A percentile compares a stretch with the other conserved stretches of the same genome.
These are phyloP conservation scores for Antechinus flavipes DNA, from an alignment of 2,113 vertebrate genomes.

Conservation along the genomic window DNA sequence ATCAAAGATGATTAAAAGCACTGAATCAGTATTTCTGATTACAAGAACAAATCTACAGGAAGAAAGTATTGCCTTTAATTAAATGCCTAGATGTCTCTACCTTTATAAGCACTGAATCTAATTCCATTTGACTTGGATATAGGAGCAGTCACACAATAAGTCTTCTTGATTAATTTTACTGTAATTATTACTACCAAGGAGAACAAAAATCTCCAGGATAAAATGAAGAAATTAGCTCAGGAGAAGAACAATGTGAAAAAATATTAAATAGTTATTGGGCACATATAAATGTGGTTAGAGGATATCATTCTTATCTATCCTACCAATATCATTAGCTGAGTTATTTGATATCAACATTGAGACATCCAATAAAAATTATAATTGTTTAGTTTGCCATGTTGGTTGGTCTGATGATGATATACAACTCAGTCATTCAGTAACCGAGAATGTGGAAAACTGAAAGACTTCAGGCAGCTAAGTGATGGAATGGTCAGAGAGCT, in stretches of 20 bases:
- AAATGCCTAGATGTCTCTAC: neutral
- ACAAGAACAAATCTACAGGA: slow-evolving; percentile 15
- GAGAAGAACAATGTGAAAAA: neutral
- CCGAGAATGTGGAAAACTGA: neutral
- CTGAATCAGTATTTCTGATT: slow-evolving; percentile 42
- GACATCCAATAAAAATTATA: neutral
- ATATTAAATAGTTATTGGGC: neutral
- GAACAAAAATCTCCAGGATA: neutral
- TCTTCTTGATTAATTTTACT: slow-evolving; percentile 18
- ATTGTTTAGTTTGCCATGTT: neutral
- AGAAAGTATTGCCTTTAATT: slow-evolving; percentile 32
- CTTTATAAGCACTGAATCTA: neutral
- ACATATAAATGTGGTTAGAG: neutral
- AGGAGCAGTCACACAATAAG: slow-evolving; percentile 18
- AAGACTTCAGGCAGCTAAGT: neutral
- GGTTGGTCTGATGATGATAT: neutral
- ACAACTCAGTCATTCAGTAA: neutral
- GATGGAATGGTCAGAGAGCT: neutral
- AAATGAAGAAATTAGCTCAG: slow-evolving; percentile 20
- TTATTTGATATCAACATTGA: neutral
- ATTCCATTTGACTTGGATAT: slow-evolving; percentile 16
- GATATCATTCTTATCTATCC: neutral
- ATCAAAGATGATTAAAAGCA: slow-evolving; percentile 62
- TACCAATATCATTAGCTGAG: neutral
- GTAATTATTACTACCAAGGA: slow-evolving; percentile 21